A percentile compares a stretch with the other conserved stretches of the same genome.
Evolutionary conservation across 2,888 invertebrate species (phyloP).

Genomic region (Erynnis tages): DNA sequence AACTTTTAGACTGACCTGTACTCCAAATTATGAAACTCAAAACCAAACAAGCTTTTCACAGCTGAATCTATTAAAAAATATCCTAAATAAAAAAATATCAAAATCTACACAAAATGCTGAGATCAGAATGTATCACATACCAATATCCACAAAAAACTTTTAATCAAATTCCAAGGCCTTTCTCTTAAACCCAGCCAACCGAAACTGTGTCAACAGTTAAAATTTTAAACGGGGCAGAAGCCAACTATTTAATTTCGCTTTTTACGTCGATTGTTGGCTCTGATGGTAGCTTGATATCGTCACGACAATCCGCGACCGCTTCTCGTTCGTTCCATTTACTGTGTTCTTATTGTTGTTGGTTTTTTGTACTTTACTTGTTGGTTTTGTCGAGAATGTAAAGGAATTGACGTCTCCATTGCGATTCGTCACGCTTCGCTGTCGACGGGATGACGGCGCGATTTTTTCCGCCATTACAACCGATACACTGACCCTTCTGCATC

Average conservation of each 20-base stretch:
- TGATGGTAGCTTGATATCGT: constrained; percentile 37
- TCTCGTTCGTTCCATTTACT: constrained; percentile 41
- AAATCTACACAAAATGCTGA: too few relatives aligned
- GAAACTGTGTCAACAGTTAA: constrained; percentile 27
- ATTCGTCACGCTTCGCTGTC: constrained; percentile 70
- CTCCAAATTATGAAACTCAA: too few relatives aligned
- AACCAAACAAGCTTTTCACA: too few relatives aligned
- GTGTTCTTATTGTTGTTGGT: constrained; percentile 41
- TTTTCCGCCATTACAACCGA: constrained; percentile 56
- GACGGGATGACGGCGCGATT: constrained; percentile 70
- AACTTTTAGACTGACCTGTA: too few relatives aligned
- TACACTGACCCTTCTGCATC: constrained; percentile 5
- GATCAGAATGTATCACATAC: not conserved
- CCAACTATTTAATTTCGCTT: constrained; percentile 25
- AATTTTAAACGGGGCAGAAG: constrained; percentile 16
- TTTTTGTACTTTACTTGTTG: constrained; percentile 68
- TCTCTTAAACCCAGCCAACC: constrained; percentile 7
- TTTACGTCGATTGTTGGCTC: constrained; percentile 28
- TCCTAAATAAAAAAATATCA: too few relatives aligned
- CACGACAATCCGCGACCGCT: constrained; percentile 38
- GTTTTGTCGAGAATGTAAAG: constrained; percentile 71
- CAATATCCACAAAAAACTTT: not conserved
- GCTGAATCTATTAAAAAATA: too few relatives aligned
- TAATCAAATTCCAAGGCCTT: constrained; percentile 4
- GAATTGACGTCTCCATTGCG: constrained; percentile 72